Base-by-base conservation (phyloP, 1,140 invertebrate species). In the Scaptomyza hsui region DNA sequence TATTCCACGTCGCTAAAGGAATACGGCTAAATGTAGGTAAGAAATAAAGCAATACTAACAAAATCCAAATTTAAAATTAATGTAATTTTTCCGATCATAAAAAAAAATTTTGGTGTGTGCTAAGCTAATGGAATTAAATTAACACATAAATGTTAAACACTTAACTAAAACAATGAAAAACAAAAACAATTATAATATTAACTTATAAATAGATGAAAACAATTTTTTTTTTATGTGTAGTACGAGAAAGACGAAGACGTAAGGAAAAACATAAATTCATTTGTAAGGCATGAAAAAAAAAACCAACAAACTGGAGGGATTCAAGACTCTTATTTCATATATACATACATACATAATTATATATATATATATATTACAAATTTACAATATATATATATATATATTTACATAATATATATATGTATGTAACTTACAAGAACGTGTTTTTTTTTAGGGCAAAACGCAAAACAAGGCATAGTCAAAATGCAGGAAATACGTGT, bases 281-380 rank as follows among this genome's bases (percentile, higher is more conserved):
- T 67, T 60, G 48, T 62, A 69, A 69, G 67, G 18, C 49, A 69
- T 29, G 67, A 10, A 69, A 56, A 68, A 65, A 65, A 29, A 83
- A 78, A 59, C 55, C 64, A 75, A 85, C 44, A 64, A 56, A 77
- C 80, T 85, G 81, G 81, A 85, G 81, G 81, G 81, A 85, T 86
- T 85, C 65, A 85, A 85, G 81, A 85, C 81, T 85, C 81, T 85
- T 85, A 85, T 85, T 85, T 85, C 76, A 70, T 85, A 85, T 85
- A 79, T 59, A 83, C 52, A 68, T 57, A 71, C 53, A 75, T 59
- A 72, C 15, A 67, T 62, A 60, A 26, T 59, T 48, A 63, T 32
- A 63, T 42, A 48, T 61, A 64, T 41, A 72, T 55, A 73, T 63
- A 81, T 56, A 79, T 61, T 74, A 80, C 53, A 80, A 69, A 76